These are phyloP conservation scores for Ptychodera flava DNA, from an alignment of 35 echinoderm and acorn worm genomes.

Conservation along the genomic window DNA sequence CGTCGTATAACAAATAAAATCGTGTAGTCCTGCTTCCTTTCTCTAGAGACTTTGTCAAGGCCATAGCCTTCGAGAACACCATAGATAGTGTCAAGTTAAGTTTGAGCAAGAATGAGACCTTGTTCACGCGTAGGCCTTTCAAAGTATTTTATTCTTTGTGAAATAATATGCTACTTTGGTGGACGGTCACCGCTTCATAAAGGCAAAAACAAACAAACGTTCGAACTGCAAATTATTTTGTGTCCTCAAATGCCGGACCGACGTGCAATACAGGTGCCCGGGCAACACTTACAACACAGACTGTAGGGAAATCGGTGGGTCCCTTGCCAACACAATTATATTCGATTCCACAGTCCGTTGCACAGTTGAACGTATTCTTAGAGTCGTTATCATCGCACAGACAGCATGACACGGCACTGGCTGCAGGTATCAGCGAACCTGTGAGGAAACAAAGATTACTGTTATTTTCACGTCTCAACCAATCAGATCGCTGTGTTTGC, in stretches of 20 bases:
- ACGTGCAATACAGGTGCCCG: not conserved
- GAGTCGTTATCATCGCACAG: not conserved
- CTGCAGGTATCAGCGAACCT: not conserved
- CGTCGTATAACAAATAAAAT: too few relatives aligned
- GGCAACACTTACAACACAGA: not conserved
- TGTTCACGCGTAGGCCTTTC: too few relatives aligned
- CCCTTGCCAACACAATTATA: not conserved
- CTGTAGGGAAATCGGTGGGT: not conserved
- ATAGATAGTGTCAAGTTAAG: not conserved
- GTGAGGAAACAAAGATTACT: too few relatives aligned
- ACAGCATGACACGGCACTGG: not conserved
- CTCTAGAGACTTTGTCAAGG: too few relatives aligned
- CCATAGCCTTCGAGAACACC: too few relatives aligned
- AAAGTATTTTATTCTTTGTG: too few relatives aligned
- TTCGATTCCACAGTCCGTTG: not conserved
- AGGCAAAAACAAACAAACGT: not conserved
- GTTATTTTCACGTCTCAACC: too few relatives aligned
- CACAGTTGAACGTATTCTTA: not conserved
- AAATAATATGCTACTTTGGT: too few relatives aligned
- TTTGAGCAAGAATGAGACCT: not conserved
- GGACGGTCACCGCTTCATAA: too few relatives aligned
- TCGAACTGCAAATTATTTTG: not conserved
- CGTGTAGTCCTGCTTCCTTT: too few relatives aligned
- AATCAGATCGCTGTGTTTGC: too few relatives aligned
- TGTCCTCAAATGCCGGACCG: not conserved